Evolutionary conservation across 2,113 vertebrate species (phyloP), one percentile per base, ranked within the genome.

Genomic region (Coracopsis vasa): DNA sequence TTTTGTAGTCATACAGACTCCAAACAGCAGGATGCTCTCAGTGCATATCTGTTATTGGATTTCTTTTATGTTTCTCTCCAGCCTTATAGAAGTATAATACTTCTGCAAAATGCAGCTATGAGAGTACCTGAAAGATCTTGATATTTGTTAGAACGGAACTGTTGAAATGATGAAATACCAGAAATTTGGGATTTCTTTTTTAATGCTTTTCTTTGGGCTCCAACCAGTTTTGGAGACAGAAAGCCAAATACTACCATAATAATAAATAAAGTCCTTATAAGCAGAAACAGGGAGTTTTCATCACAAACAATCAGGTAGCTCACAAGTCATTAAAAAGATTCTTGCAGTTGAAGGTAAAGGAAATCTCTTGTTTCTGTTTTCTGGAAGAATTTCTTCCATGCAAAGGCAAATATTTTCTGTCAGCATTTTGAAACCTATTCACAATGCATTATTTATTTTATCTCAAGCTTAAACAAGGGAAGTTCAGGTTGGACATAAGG

Each of bases 221-320:
- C 37, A 70, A 53, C 37, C 60, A 82, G 29, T 83, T 92, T 80
- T 33, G 41, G 37, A 86, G 53, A 66, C 35, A 42, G 74, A 60
- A 95, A 90, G 64, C 60, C 58, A 95, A 90, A 86, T 48, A 41
- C 31, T 33, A 12, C 37, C 75, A 70, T 82, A 73, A 86, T 61
- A 93, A 88, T 94, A 94, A 90, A 95, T 70, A 88, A 83, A 93
- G 54, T 44, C 88, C 60, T 89, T 94, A 50, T 80, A 88, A 92
- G 95, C 92, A 95, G 92, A 95, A 96, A 65, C 20, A 62, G 14
- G 12, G n/a, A 75, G 62, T 41, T 91, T 62, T 91, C 48, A 90
- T 95, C 81, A 66, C 79, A 84, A 90, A 61, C 54, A 75, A 70
- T 92, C 85, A 83, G 47, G 41, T 45, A 60, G 19, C 29, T 93